A percentile compares a stretch with the other conserved stretches of the same genome.
Evolutionary conservation across 2,888 invertebrate species (phyloP).

Genomic region (Spialia ferax): DNA sequence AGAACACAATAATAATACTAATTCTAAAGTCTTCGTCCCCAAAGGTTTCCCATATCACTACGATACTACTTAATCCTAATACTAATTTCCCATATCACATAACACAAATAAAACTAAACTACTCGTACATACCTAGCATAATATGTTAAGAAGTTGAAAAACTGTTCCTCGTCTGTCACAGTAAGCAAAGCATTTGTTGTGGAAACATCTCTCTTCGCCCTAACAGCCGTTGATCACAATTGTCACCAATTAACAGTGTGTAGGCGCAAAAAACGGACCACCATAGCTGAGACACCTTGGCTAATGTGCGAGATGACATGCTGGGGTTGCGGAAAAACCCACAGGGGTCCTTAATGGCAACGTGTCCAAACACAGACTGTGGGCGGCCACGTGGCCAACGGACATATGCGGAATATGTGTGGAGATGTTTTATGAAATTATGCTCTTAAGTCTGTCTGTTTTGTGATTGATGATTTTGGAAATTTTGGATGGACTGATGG

Average conservation of each 20-base stretch:
- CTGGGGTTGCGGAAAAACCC: slow-evolving; percentile 68
- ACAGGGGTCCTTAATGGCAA: slow-evolving; percentile 74
- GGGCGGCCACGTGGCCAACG: slow-evolving; percentile 59
- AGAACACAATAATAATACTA: too few relatives aligned
- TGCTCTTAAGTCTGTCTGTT: not conserved
- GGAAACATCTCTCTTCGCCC: slow-evolving; percentile 81
- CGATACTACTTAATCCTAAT: too few relatives aligned
- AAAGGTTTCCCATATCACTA: too few relatives aligned
- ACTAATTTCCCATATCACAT: too few relatives aligned
- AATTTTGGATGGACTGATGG: not conserved
- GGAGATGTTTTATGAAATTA: slow-evolving; percentile 16
- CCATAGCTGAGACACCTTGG: slow-evolving; percentile 79
- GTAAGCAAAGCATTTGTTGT: slow-evolving; percentile 57
- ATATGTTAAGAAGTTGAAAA: not conserved
- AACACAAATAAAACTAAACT: too few relatives aligned
- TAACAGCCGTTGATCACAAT: slow-evolving; percentile 77
- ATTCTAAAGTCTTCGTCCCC: too few relatives aligned
- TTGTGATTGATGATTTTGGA: slow-evolving; percentile 17
- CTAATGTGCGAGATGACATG: slow-evolving; percentile 83
- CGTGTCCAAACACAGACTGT: slow-evolving; percentile 76
- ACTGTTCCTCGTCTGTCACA: not conserved
- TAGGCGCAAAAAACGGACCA: slow-evolving; percentile 75
- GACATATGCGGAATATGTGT: slow-evolving; percentile 13
- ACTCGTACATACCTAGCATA: too few relatives aligned
- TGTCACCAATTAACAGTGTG: slow-evolving; percentile 82